These are phyloP conservation scores for Morphnarchus princeps DNA, from an alignment of 2,113 vertebrate species.

Conservation along the genomic window DNA sequence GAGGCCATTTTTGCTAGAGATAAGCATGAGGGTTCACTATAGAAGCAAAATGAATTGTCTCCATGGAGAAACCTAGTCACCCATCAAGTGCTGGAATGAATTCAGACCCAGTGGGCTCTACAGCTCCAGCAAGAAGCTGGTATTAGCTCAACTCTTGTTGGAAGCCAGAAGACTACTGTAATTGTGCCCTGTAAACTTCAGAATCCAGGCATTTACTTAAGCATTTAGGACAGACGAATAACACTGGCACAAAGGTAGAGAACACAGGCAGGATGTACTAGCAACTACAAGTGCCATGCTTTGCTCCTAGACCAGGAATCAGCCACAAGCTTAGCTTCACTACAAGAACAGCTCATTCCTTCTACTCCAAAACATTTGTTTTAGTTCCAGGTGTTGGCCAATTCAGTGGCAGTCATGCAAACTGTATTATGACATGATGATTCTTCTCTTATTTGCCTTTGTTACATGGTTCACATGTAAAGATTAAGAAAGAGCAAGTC, in stretches of 20 bases:
- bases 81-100: neutral
- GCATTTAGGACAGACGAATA: neutral
- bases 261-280: neutral
- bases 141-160: neutral
- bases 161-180: neutral
- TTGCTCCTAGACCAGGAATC: neutral
- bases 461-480: neutral
- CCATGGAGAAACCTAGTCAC: neutral
- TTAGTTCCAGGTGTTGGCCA: neutral
- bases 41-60: neutral
- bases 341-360: neutral
- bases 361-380: neutral
- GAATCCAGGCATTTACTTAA: neutral
- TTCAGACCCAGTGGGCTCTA: neutral
- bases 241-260: neutral
- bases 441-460: neutral
- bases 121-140: neutral
- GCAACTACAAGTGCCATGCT: neutral
- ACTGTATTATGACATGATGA: neutral
- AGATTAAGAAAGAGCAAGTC: neutral
- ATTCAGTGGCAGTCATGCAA: neutral
- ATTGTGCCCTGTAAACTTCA: neutral
- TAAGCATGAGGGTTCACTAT: neutral
- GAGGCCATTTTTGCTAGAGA: neutral
- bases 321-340: neutral